Evolutionary conservation across 92 coral and sea anemone genomes (phyloP).

Genomic region (Isaurus tuberculatus): DNA sequence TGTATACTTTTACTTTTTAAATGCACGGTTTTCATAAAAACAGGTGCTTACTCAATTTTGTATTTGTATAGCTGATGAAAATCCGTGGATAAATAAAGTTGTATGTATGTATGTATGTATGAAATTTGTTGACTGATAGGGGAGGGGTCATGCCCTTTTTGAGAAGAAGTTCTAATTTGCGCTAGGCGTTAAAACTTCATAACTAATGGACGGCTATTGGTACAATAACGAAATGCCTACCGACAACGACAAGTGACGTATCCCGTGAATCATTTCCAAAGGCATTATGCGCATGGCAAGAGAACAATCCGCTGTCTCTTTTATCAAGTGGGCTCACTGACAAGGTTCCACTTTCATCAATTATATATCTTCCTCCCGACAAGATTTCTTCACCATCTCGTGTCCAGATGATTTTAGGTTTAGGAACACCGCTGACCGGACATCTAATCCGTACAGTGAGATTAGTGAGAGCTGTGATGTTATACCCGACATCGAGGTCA

Average conservation of each 20-base stretch:
- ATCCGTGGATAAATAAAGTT: too few relatives aligned
- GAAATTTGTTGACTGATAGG: too few relatives aligned
- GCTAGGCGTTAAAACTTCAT: too few relatives aligned
- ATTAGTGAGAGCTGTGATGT: constrained; percentile 47
- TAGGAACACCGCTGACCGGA: constrained; percentile 44
- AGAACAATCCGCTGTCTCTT: constrained; percentile 40
- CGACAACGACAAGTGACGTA: constrained; percentile 17
- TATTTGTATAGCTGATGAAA: too few relatives aligned
- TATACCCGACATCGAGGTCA: constrained; percentile 21
- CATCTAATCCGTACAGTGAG: constrained; percentile 31
- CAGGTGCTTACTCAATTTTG: too few relatives aligned
- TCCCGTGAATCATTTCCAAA: constrained; percentile 29
- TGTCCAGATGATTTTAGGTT: constrained; percentile 20
- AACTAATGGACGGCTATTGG: too few relatives aligned
- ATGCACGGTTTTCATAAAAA: too few relatives aligned
- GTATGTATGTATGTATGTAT: too few relatives aligned
- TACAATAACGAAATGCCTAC: not conserved
- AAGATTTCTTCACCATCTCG: constrained; percentile 24
- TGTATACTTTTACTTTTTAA: too few relatives aligned
- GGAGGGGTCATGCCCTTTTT: too few relatives aligned
- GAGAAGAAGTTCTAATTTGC: too few relatives aligned
- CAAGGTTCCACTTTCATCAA: constrained; percentile 28
- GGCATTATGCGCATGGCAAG: constrained; percentile 7
- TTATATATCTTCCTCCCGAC: constrained; percentile 37
- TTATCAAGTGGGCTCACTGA: constrained; percentile 32